Conservation (phyloP, 2,113 vertebrate species). For the Acrocephalus kingi region DNA sequence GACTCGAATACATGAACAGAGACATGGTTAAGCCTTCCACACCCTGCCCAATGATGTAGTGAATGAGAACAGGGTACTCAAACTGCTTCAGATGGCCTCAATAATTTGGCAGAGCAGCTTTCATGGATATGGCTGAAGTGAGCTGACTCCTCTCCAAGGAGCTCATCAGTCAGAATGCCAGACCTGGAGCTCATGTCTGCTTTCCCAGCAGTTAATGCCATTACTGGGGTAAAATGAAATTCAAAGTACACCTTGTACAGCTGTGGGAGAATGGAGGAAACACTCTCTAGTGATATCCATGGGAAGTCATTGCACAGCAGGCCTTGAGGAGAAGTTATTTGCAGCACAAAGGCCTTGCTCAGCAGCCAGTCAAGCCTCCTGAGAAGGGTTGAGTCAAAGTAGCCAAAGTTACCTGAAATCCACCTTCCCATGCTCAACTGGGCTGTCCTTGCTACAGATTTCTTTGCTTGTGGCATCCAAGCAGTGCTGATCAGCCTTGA, state of each 20-base stretch:
- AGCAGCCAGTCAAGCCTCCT: background rate
- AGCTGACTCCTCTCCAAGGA: conserved; percentile 9
- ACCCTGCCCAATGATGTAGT: background rate
- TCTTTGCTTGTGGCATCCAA: background rate
- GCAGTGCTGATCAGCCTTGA: background rate
- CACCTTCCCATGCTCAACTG: background rate
- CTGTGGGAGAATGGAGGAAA: background rate
- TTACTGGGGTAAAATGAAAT: background rate
- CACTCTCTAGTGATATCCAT: background rate
- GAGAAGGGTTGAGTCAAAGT: background rate
- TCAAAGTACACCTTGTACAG: background rate
- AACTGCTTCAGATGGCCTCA: background rate
- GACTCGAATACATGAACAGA: background rate
- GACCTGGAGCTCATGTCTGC: background rate
- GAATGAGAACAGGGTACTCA: background rate
- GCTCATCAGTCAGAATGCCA: background rate
- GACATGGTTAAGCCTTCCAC: background rate
- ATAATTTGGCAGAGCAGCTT: background rate
- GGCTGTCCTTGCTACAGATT: background rate
- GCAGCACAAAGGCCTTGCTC: background rate
- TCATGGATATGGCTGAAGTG: background rate
- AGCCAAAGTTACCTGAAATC: background rate
- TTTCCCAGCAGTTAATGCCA: conserved; percentile 33
- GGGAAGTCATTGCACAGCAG: background rate
- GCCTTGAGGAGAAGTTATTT: background rate